Conservation (phyloP, 2,888 invertebrate species). For the Drosophila picticornis region DNA sequence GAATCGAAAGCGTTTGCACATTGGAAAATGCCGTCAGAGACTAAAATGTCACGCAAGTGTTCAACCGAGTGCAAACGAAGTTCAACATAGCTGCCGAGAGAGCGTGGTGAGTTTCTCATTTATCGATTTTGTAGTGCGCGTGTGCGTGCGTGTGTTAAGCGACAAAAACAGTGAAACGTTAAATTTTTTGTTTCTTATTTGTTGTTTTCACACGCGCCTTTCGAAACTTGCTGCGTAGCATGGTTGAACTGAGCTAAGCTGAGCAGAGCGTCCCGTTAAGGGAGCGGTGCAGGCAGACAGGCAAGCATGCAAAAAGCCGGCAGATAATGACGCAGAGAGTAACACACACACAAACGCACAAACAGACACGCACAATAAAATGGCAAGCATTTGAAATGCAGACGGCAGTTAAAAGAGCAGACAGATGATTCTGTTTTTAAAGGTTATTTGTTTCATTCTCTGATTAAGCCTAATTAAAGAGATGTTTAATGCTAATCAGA, state of each 20-base stretch:
- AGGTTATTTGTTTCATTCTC: not conserved
- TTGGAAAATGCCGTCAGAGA: constrained; percentile 70
- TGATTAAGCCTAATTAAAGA: not conserved
- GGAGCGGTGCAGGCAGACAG: constrained; percentile 26
- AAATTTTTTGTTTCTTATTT: constrained; percentile 45
- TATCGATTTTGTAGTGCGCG: constrained; percentile 65
- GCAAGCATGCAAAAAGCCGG: constrained; percentile 62
- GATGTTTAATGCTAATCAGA: not conserved
- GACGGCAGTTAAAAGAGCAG: constrained; percentile 35
- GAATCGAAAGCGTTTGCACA: constrained; percentile 50
- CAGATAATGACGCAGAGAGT: constrained; percentile 33
- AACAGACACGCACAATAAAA: constrained; percentile 19
- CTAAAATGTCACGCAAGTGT: constrained; percentile 46
- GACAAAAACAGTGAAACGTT: constrained; percentile 50
- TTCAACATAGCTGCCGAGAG: constrained; percentile 30
- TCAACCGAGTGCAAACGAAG: constrained; percentile 15
- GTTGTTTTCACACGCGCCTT: constrained; percentile 50
- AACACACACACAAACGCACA: not conserved
- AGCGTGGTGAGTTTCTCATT: constrained; percentile 58
- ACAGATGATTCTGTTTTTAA: constrained; percentile 41
- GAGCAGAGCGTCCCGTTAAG: constrained; percentile 12
- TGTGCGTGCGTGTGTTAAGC: constrained; percentile 35
- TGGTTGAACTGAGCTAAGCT: not conserved
- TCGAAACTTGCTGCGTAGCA: constrained; percentile 15
- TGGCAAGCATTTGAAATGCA: constrained; percentile 19